Conservation (phyloP, 2,113 vertebrate species). For the Embiotoca jacksoni region DNA sequence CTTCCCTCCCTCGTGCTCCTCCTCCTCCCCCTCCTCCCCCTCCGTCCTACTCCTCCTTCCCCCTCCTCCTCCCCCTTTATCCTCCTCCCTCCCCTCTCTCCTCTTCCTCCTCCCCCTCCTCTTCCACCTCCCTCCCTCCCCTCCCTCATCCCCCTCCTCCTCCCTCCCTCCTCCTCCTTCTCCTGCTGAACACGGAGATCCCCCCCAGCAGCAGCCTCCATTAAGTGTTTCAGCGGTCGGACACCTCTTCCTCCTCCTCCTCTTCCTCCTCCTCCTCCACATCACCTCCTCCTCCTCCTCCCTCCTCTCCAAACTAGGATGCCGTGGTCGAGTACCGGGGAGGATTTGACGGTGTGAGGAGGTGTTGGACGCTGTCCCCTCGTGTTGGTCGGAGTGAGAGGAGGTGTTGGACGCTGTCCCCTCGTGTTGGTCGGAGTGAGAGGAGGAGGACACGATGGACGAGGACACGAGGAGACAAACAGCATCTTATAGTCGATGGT, state of each 20-base stretch:
- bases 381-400: no score
- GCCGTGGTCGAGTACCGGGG: constrained; percentile 30
- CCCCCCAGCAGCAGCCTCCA: constrained; percentile 65
- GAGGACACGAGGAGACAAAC: constrained; percentile 63
- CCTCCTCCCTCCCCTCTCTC: no score
- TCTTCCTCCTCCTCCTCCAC: constrained; percentile 25
- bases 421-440: constrained; percentile 1
- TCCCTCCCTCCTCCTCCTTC: background rate
- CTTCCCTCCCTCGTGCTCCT: no score
- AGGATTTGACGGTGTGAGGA: background rate
- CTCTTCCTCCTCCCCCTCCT: no score
- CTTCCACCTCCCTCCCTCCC: no score
- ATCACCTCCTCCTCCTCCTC: constrained; percentile 30
- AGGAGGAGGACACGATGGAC: constrained; percentile 44
- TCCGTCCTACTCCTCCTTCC: no score
- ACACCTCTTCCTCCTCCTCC: constrained; percentile 28
- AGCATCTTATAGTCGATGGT: background rate
- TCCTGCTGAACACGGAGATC: constrained; percentile 43
- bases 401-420: no score
- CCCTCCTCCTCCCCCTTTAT: no score
- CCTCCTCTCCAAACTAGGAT: constrained; percentile 45
- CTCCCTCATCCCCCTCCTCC: no score
- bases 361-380: no score
- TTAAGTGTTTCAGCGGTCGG: constrained; percentile 25
- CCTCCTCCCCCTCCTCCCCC: no score